Evolutionary conservation across 2,888 invertebrate genomes (phyloP).

Genomic region (Platycnemis pennipes): DNA sequence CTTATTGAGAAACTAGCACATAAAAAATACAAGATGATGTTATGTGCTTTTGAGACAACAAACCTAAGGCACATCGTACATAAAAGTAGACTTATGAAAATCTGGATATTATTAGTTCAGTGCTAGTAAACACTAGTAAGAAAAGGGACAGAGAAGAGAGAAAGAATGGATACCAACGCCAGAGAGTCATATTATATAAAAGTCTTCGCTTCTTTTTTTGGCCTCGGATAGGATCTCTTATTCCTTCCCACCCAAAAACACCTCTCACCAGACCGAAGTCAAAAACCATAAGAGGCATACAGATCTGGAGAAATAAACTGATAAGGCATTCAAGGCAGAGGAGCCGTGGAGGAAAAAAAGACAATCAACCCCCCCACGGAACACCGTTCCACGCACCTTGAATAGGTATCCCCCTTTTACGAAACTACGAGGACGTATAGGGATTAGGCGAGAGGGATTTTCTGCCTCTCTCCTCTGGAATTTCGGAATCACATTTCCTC

Average conservation of each 20-base stretch:
- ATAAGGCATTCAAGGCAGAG: conserved; percentile 13
- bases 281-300: neutral
- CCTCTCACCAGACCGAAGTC: neutral
- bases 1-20: no score
- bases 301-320: neutral
- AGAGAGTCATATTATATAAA: no score
- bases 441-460: neutral
- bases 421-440: neutral
- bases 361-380: neutral
- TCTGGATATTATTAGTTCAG: no score
- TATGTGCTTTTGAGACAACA: no score
- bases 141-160: no score
- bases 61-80: no score
- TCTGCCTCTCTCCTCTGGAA: neutral
- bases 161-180: no score
- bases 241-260: neutral
- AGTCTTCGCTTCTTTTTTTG: no score
- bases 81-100: no score
- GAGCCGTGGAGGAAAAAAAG: neutral
- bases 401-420: neutral
- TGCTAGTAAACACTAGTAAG: no score
- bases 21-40: no score
- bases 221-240: neutral
- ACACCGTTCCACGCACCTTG: neutral
- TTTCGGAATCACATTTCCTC: neutral